A percentile compares a stretch with the other conserved stretches of the same genome.
phyloP scores from a whole-genome alignment of 2,888 invertebrate genomes.

The Watsonalla binaria region DNA sequence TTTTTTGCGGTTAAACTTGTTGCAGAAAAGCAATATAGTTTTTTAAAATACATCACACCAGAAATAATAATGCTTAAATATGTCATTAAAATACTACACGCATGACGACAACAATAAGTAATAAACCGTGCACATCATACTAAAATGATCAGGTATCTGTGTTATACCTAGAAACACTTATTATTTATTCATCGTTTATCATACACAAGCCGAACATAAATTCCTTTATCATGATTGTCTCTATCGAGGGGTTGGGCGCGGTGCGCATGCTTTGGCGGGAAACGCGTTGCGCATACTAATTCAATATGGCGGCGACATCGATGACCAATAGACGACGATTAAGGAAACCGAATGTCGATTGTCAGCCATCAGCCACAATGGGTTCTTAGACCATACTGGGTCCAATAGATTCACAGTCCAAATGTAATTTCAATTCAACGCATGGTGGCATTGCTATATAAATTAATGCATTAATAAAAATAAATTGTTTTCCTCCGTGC shows the following conservation, averaged over 20 bases:
- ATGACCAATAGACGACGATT: slow-evolving; percentile 43
- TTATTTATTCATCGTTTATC: slow-evolving; percentile 63
- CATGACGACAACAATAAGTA: slow-evolving; percentile 1
- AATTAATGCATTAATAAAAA: slow-evolving; percentile 23
- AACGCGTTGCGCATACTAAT: slow-evolving; percentile 61
- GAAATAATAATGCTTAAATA: background rate
- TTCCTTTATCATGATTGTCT: slow-evolving; percentile 73
- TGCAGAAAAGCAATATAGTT: background rate
- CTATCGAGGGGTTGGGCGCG: slow-evolving; percentile 67
- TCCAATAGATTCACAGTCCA: slow-evolving; percentile 25
- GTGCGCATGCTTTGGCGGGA: slow-evolving; percentile 68
- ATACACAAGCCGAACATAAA: slow-evolving; percentile 55
- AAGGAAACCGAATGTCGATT: slow-evolving; percentile 47
- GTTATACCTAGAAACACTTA: slow-evolving; percentile 39
- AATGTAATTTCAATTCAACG: slow-evolving; percentile 33
- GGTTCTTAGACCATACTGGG: slow-evolving; percentile 55
- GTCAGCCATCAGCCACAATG: slow-evolving; percentile 52
- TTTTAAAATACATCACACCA: background rate
- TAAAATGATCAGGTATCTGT: slow-evolving; percentile 23
- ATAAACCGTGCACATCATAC: slow-evolving; percentile 9
- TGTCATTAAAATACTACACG: background rate
- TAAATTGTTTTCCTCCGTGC: slow-evolving; percentile 22
- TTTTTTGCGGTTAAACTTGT: no score
- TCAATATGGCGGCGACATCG: slow-evolving; percentile 46
- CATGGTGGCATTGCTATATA: slow-evolving; percentile 21